Conservation (phyloP, 2,797 vertebrate genomes). For the Cheirogaleus major region DNA sequence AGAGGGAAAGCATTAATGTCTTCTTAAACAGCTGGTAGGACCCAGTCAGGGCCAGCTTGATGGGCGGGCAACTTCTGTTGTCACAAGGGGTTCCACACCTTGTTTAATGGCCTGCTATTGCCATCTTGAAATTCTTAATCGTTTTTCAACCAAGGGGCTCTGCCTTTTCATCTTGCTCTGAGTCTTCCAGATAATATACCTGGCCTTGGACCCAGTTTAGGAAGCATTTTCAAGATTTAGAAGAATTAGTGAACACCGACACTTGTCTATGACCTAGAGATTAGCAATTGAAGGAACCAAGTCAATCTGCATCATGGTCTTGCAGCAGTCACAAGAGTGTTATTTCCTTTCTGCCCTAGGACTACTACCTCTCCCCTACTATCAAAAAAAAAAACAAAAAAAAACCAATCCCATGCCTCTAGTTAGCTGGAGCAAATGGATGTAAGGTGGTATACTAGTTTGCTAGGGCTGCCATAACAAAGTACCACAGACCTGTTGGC, state of each 20-base stretch:
- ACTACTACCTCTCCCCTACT: no score
- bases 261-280: neutral
- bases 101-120: neutral
- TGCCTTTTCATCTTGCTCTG: neutral
- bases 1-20: neutral
- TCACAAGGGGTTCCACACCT: fast-evolving
- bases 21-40: neutral
- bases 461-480: neutral
- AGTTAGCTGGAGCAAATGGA: neutral
- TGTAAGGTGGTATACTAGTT: neutral
- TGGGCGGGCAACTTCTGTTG: fast-evolving
- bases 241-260: neutral
- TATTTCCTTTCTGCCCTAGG: neutral
- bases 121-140: neutral
- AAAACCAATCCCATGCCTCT: neutral
- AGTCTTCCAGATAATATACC: neutral
- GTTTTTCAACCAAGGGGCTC: neutral
- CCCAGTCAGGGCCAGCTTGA: neutral
- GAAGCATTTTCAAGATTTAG: constrained; percentile 7
- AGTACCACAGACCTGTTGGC: neutral
- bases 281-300: neutral
- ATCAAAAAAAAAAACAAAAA: no score
- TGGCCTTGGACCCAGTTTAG: neutral
- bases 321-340: neutral
- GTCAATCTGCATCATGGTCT: neutral